Base-by-base conservation (phyloP, 2,888 invertebrate genomes). In the Chromoteleia sp. region DNA sequence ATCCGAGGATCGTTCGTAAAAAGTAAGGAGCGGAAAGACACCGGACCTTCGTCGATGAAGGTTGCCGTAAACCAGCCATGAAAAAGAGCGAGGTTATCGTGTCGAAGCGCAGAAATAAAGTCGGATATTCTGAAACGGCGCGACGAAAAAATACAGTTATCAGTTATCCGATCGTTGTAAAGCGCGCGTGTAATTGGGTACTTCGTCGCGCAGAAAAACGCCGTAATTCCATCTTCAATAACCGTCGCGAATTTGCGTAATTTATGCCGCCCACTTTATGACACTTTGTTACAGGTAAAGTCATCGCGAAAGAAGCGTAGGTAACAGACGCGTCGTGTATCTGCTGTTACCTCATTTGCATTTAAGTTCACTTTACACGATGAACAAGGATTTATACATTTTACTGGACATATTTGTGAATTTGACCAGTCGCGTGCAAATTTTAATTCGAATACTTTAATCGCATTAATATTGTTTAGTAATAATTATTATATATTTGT, bases 181-280 rank as follows among this genome's bases (percentile, higher is more conserved):
- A 36, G 19, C 36, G 36, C 33, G n/a, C 36, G 33, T 19, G 54
- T 54, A 54, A 54, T 33, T 54, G 54, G 54, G 36, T 17, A 33
- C 19, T 54, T 19, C 10, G 29, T 50, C 29, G 50, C 14, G 48
- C 48, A 12, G 8, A 52, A 52, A 52, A 39, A 8, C 39, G 56
- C 56, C 36, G 56, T 19, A 43, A 59, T 59, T 41, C n/a, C 29
- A n/a, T 43, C 5, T 63, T 48, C 14, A 63, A 63, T 48, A 36
- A 36, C 4, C 36, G 10, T 63, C 10, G 29, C 17, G 39, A 39
- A 65, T 48, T 50, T 52, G 25, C 39, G 25, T 65, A 52, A 52
- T 65, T 50, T 65, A 52, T 52, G 36, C 52, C 65, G 65, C 63
- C 63, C 36, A 63, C 63, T 63, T 63, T 50, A 36, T 63, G 63